Conservation (phyloP, 2,888 invertebrate species). For the Agrotis segetum region DNA sequence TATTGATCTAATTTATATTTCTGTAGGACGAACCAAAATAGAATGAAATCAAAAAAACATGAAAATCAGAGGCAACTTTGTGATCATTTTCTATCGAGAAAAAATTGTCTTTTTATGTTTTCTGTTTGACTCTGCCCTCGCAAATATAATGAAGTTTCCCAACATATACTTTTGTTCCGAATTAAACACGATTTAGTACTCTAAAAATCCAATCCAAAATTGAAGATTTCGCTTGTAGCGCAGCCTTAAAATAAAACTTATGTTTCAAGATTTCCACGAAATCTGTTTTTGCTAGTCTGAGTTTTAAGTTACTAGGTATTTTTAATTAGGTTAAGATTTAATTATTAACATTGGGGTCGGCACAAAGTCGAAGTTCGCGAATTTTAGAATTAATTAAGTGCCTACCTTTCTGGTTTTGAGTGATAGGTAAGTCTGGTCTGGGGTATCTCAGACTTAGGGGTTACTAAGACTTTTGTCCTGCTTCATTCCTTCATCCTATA, state of each 20-base stretch:
- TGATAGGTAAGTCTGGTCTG: background rate
- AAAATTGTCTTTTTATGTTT: too few relatives aligned
- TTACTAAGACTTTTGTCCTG: background rate
- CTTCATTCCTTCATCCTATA: background rate
- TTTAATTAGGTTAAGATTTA: constrained; percentile 18
- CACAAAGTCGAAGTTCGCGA: constrained; percentile 11
- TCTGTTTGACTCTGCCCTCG: too few relatives aligned
- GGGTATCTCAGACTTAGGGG: background rate
- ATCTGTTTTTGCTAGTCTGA: constrained; percentile 1
- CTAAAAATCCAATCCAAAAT: too few relatives aligned
- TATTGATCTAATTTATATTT: too few relatives aligned
- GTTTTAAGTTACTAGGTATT: constrained; percentile 12
- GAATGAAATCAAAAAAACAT: too few relatives aligned
- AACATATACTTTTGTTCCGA: too few relatives aligned
- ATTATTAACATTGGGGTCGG: constrained; percentile 19
- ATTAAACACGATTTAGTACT: too few relatives aligned
- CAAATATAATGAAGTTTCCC: too few relatives aligned
- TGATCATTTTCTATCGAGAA: too few relatives aligned
- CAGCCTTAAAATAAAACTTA: constrained; percentile 1
- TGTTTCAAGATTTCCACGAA: constrained; percentile 21
- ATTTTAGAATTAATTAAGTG: constrained; percentile 8
- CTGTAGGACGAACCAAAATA: too few relatives aligned
- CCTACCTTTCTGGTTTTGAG: background rate
- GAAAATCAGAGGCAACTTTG: too few relatives aligned
- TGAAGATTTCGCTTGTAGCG: too few relatives aligned